These are phyloP conservation scores for Tragopan temminckii DNA, from an alignment of 2,797 vertebrate species.

Conservation along the genomic window DNA sequence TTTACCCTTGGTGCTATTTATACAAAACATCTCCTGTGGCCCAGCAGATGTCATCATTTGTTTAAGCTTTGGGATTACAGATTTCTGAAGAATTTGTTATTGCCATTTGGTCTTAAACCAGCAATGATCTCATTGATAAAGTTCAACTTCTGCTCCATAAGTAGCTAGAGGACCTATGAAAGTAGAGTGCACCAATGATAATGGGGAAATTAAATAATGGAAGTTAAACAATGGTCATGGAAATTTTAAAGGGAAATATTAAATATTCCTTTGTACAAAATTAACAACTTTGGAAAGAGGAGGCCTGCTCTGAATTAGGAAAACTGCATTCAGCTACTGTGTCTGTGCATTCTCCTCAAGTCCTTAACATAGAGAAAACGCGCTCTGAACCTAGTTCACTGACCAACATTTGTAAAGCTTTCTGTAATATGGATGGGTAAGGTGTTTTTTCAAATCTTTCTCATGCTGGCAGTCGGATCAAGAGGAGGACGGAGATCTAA, in stretches of 20 bases:
- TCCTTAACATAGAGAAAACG: background rate
- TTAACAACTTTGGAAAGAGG: background rate
- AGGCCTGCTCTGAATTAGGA: background rate
- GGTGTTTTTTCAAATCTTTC: constrained; percentile 79
- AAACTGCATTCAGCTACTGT: background rate
- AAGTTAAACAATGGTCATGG: background rate
- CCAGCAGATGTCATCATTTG: background rate
- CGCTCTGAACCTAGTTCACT: background rate
- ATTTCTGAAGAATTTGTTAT: background rate
- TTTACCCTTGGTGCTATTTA: background rate
- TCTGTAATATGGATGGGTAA: constrained; percentile 61
- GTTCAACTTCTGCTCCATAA: background rate
- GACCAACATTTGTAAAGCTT: background rate
- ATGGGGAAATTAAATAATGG: background rate
- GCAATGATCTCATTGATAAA: background rate
- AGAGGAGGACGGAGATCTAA: constrained; percentile 93
- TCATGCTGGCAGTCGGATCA: constrained; percentile 93
- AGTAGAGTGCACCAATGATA: fast-evolving
- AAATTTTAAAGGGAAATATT: background rate
- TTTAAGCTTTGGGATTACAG: background rate
- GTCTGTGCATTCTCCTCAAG: background rate
- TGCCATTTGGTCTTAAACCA: background rate
- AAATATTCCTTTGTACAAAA: background rate
- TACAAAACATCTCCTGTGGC: background rate
- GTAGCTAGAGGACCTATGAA: background rate